phyloP scores from a whole-genome alignment of 2,888 invertebrate genomes.

The Plagodis dolabraria region DNA sequence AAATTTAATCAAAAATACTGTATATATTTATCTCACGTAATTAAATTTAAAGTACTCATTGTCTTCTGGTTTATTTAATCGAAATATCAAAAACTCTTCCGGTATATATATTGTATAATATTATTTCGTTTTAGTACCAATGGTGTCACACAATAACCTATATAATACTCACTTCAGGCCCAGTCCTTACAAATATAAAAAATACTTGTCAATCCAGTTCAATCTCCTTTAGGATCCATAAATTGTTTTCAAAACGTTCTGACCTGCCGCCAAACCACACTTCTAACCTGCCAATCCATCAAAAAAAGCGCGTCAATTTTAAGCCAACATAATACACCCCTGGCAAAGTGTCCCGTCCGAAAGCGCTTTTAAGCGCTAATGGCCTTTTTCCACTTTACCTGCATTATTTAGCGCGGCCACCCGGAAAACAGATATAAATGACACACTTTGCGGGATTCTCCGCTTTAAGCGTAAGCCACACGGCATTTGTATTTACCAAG shows the following conservation, averaged over 20 bases:
- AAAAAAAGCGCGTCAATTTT: slow-evolving; percentile 34
- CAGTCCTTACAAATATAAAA: not conserved
- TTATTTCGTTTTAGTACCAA: too few species aligned
- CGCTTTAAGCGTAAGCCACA: not conserved
- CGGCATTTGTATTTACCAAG: too few species aligned
- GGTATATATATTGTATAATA: too few species aligned
- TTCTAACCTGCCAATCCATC: slow-evolving; percentile 17
- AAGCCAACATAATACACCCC: slow-evolving; percentile 32
- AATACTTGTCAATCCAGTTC: not conserved
- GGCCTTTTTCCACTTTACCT: slow-evolving; percentile 51
- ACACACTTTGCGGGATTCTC: slow-evolving; percentile 46
- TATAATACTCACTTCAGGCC: not conserved
- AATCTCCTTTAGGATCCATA: slow-evolving; percentile 1
- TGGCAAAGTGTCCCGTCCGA: slow-evolving; percentile 31
- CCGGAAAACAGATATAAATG: slow-evolving; percentile 63
- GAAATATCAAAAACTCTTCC: too few species aligned
- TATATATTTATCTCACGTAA: too few species aligned
- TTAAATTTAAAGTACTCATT: too few species aligned
- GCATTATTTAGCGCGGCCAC: slow-evolving; percentile 61
- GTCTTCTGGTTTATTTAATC: too few species aligned
- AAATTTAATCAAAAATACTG: too few species aligned
- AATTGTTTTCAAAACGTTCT: slow-evolving; percentile 11
- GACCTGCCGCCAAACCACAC: slow-evolving; percentile 17
- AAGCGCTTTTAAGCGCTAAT: slow-evolving; percentile 61
- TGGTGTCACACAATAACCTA: too few species aligned